These are phyloP conservation scores for Emydura subglobosa DNA, from an alignment of 2,113 vertebrate genomes.

Conservation along the genomic window DNA sequence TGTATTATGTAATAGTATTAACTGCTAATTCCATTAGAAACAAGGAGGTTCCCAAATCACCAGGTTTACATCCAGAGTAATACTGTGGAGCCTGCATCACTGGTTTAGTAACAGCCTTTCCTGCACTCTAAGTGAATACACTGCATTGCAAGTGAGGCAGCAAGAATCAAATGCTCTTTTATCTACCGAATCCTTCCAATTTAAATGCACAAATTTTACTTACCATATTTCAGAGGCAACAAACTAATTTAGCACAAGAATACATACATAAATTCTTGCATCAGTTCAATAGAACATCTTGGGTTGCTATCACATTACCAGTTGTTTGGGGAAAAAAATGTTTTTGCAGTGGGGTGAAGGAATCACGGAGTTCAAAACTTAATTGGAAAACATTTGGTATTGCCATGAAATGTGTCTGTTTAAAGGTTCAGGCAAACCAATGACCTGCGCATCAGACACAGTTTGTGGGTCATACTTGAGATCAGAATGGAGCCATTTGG, in stretches of 20 bases:
- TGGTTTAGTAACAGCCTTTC: conserved; percentile 46
- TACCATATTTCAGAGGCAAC: neutral
- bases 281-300: conserved; percentile 7
- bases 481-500: neutral
- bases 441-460: neutral
- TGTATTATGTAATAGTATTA: neutral
- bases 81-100: conserved; percentile 32
- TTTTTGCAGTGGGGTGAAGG: neutral
- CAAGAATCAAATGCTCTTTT: conserved; percentile 33
- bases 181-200: neutral
- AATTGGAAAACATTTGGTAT: neutral
- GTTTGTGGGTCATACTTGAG: neutral
- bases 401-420: neutral
- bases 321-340: neutral
- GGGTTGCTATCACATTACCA: neutral
- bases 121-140: neutral
- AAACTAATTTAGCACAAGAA: neutral
- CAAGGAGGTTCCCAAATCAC: conserved; percentile 31
- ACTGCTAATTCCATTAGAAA: conserved; percentile 8
- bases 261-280: neutral
- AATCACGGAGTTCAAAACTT: conserved; percentile 18
- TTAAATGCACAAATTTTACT: conserved; percentile 10
- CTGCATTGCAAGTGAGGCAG: neutral
- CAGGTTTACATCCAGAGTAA: conserved; percentile 26
- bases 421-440: neutral